phyloP scores from a whole-genome alignment of 2,888 invertebrate species.

The Neuroscelio doddi region DNA sequence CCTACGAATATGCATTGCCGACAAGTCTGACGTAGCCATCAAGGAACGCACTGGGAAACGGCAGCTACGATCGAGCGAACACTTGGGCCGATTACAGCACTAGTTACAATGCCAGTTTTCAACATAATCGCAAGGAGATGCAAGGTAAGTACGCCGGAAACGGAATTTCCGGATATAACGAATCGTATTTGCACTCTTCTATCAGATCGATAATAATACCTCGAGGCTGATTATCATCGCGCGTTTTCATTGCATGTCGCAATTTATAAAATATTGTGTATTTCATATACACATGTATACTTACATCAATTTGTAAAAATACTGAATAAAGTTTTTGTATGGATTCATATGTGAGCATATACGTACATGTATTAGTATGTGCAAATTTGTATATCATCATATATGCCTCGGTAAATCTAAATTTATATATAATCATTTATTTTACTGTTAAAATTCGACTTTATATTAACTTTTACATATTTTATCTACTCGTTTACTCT shows the following conservation, averaged over 20 bases:
- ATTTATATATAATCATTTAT: too few relatives aligned
- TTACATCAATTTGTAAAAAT: too few relatives aligned
- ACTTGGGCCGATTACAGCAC: conserved; percentile 32
- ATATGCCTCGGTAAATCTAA: too few relatives aligned
- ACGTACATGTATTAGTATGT: too few relatives aligned
- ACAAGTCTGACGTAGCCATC: conserved; percentile 17
- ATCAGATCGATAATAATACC: conserved; percentile 37
- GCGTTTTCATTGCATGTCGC: conserved; percentile 32
- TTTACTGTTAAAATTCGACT: too few relatives aligned
- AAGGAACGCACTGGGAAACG: conserved; percentile 26
- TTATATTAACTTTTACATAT: too few relatives aligned
- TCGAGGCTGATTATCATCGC: conserved; percentile 40
- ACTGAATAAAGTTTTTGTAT: too few relatives aligned
- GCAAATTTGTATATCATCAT: too few relatives aligned
- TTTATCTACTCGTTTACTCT: too few relatives aligned
- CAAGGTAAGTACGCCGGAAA: conserved; percentile 73
- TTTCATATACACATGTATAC: too few relatives aligned
- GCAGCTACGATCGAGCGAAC: conserved; percentile 9
- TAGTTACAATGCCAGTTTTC: conserved; percentile 75
- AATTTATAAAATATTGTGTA: not conserved
- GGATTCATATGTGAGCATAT: too few relatives aligned
- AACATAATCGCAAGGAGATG: conserved; percentile 77
- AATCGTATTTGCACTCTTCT: conserved; percentile 43
- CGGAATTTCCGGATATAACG: conserved; percentile 47
- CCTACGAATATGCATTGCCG: conserved; percentile 25